Percentiles rank a stretch among this genome's conserved stretches.
phyloP scores from a whole-genome alignment of 2,888 invertebrate species.

The Bimastos eiseni region DNA sequence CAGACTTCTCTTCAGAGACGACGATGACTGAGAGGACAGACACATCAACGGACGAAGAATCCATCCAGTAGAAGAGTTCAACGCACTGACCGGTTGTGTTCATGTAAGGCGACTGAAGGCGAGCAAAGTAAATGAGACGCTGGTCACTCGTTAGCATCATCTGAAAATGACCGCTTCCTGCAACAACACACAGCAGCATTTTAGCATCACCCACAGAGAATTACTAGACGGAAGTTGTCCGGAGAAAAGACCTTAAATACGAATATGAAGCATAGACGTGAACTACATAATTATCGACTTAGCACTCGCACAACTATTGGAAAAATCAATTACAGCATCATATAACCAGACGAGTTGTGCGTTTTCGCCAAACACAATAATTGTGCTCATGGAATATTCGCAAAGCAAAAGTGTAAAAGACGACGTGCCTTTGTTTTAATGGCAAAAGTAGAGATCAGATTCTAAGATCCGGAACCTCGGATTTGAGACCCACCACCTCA shows the following conservation, averaged over 20 bases:
- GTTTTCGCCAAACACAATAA: too few relatives aligned
- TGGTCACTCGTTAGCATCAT: background rate
- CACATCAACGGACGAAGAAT: conserved; percentile 13
- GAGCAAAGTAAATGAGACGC: background rate
- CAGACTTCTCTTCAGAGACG: conserved; percentile 26
- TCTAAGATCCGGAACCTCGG: too few relatives aligned
- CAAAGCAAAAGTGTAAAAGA: too few relatives aligned
- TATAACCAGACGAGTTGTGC: too few relatives aligned
- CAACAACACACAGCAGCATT: background rate
- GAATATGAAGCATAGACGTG: background rate
- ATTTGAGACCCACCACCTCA: too few relatives aligned
- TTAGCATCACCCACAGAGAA: background rate
- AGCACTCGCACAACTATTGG: too few relatives aligned
- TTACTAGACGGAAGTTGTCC: background rate
- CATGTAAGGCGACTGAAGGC: conserved; percentile 22
- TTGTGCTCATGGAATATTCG: too few relatives aligned
- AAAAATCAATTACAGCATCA: too few relatives aligned
- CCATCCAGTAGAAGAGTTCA: conserved; percentile 30
- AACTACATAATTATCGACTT: too few relatives aligned
- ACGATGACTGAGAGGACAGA: conserved; percentile 17
- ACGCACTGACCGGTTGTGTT: conserved; percentile 29
- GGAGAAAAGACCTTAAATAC: too few relatives aligned
- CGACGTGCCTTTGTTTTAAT: too few relatives aligned
- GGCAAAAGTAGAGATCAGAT: too few relatives aligned
- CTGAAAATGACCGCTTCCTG: conserved; percentile 17